Evolutionary conservation across 2,888 invertebrate genomes (phyloP), one percentile per base, ranked within the genome.

Genomic region (Agrotis exclamationis): DNA sequence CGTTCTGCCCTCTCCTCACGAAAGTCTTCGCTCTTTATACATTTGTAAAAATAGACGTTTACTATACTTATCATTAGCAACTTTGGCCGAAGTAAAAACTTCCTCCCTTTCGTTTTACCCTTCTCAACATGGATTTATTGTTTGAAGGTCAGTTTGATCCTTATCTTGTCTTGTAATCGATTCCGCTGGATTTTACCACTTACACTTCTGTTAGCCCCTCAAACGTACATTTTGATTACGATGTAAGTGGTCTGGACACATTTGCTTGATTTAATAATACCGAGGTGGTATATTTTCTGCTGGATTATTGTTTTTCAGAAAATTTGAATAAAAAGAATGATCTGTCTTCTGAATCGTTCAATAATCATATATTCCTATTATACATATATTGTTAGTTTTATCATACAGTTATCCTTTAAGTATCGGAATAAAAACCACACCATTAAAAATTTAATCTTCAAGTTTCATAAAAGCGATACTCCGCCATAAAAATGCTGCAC

Each of bases 101-200:
- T 85, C 73, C 68, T 77, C 82, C 79, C 73, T 83, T 83, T 86
- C 80, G 82, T 85, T 86, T 86, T 83, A 86, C 85, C 87, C 86
- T 86, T 79, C 83, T 86, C 86, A 86, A 79, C 80, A 79, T 80
- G 79, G 87, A 86, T 86, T 85, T 86, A 86, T 87, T 87, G 84
- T 85, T 83, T 82, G 82, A 82, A 84, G 86, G 85, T 85, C 85
- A 84, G 71, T 84, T 85, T 84, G 83, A 85, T 87, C 85, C 79
- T 73, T 79, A 85, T 85, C 86, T 81, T 69, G 66, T 77, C 76
- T 76, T 80, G 75, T 82, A 84, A 86, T 86, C 86, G 86, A 86
- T 86, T 76, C 79, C 70, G 66, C 77, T 80, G 67, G 63, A 76
- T 79, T 82, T 73, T 70, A 58, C 69, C 74, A 77, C 71, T 76